A percentile compares a stretch with the other conserved stretches of the same genome.
Conservation (phyloP, 2,888 invertebrate genomes). For the Toxonevra muliebris region DNA sequence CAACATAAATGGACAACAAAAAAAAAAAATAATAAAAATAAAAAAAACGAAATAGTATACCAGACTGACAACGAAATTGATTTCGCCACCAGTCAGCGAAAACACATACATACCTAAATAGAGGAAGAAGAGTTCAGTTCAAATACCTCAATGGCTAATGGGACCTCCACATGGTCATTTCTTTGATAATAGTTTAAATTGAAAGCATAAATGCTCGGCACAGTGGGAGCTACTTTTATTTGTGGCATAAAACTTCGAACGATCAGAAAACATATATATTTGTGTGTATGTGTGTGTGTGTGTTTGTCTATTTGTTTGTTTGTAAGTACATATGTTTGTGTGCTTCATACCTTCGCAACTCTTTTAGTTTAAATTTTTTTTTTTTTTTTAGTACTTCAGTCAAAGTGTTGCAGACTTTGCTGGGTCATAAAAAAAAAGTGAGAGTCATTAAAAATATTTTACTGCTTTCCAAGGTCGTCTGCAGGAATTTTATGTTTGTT, state of each 20-base stretch:
- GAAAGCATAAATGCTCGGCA: conserved; percentile 39
- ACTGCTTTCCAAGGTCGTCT: conserved; percentile 63
- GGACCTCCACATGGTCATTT: conserved; percentile 12
- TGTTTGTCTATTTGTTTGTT: conserved; percentile 18
- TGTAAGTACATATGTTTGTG: conserved; percentile 25
- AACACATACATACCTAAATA: neutral
- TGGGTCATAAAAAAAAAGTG: conserved; percentile 56
- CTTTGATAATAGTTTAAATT: neutral
- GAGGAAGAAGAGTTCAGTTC: conserved; percentile 28
- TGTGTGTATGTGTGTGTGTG: too few species aligned
- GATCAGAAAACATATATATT: conserved; percentile 29
- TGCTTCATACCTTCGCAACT: conserved; percentile 8
- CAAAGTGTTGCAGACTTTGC: conserved; percentile 42
- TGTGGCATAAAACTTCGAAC: conserved; percentile 46
- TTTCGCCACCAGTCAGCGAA: too few species aligned
- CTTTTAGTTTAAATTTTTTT: conserved; percentile 29
- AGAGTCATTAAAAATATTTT: conserved; percentile 64
- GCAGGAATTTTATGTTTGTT: conserved; percentile 52
- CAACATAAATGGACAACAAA: neutral
- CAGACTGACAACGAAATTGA: neutral
- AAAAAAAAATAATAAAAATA: too few species aligned
- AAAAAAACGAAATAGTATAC: neutral
- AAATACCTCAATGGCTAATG: conserved; percentile 3
- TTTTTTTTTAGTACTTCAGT: neutral
- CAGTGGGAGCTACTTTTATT: conserved; percentile 47